These are phyloP conservation scores for Procavia capensis DNA, from an alignment of 2,113 vertebrate genomes.

Conservation along the genomic window DNA sequence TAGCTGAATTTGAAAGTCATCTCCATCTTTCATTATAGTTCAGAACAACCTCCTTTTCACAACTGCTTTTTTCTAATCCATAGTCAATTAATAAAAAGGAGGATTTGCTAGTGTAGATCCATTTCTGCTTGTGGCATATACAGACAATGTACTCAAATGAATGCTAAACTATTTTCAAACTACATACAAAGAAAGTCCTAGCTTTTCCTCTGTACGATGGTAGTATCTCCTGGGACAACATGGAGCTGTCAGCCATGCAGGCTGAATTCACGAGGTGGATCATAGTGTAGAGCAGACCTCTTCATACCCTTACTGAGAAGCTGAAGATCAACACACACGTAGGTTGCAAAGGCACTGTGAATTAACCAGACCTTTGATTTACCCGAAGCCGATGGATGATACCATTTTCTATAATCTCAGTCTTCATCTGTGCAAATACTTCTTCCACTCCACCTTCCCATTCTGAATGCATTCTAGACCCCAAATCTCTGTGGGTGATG, in stretches of 20 bases:
- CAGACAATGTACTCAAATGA: background rate
- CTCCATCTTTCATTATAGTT: background rate
- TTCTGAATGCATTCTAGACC: background rate
- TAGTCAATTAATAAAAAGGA: background rate
- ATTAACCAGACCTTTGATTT: constrained; percentile 26
- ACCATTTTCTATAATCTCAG: constrained; percentile 8
- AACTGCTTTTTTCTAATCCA: background rate
- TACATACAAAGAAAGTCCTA: background rate
- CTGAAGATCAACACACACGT: background rate
- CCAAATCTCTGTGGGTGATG: constrained; percentile 16
- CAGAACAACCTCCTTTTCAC: background rate
- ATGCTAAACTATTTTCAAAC: background rate
- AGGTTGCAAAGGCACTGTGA: constrained; percentile 6
- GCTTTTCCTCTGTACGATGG: background rate
- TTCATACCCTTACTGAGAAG: background rate
- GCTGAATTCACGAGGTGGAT: background rate
- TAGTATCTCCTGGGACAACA: background rate
- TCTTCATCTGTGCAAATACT: constrained; percentile 9
- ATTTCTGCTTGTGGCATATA: background rate
- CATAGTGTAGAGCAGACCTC: background rate
- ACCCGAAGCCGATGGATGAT: background rate
- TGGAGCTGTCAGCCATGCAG: background rate
- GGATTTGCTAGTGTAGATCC: background rate
- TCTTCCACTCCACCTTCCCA: background rate
- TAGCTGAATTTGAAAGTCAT: constrained; percentile 8